These are phyloP conservation scores for Rhopalosiphum maidis DNA, from an alignment of 1,140 invertebrate genomes.

Conservation along the genomic window DNA sequence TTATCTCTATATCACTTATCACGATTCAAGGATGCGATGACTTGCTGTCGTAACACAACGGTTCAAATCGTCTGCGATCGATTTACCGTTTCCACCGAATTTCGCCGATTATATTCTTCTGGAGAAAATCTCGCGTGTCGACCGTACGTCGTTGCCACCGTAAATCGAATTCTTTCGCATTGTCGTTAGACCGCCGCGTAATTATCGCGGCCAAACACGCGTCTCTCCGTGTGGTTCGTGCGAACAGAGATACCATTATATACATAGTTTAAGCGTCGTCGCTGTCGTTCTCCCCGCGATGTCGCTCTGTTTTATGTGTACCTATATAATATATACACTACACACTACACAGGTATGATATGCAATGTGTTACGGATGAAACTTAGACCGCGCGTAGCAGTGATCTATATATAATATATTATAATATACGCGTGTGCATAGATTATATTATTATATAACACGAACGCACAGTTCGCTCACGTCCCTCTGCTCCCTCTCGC, in stretches of 20 bases:
- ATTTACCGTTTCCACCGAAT: neutral
- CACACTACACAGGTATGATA: too few relatives aligned
- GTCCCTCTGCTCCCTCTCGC: neutral
- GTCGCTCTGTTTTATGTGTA: neutral
- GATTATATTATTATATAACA: neutral
- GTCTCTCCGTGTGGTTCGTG: neutral
- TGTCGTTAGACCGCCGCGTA: neutral
- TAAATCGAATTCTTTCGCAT: neutral
- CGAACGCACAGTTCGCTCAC: neutral
- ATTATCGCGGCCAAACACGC: neutral
- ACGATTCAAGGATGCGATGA: neutral
- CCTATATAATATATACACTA: neutral
- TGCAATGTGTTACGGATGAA: conserved; percentile 1
- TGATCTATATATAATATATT: conserved; percentile 13
- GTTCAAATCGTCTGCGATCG: neutral
- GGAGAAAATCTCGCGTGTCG: neutral
- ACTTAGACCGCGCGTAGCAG: neutral
- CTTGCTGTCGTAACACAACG: neutral
- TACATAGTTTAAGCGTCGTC: neutral
- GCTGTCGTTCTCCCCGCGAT: neutral
- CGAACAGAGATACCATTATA: neutral
- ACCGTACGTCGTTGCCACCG: too few relatives aligned
- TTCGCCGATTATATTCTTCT: neutral
- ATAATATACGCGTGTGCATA: neutral
- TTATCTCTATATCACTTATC: neutral